phyloP scores from a whole-genome alignment of 1,140 invertebrate genomes.

The Asbolus verrucosus region DNA sequence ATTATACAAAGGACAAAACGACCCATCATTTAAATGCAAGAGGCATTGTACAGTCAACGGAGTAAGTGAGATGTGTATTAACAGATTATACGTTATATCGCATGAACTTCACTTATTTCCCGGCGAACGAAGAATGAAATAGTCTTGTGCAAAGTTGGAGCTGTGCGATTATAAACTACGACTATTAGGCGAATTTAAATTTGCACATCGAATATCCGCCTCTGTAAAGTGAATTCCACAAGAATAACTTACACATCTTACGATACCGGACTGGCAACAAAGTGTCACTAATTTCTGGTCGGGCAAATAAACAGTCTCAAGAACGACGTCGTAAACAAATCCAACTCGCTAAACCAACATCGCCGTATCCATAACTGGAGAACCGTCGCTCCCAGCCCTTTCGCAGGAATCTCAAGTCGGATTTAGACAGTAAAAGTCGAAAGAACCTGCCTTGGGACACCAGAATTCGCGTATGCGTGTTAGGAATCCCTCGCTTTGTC shows the following conservation, averaged over 20 bases:
- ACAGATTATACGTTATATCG: constrained; percentile 8
- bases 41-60: background rate
- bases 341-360: constrained; percentile 21
- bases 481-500: no score
- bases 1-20: no score
- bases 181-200: constrained; percentile 44
- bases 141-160: constrained; percentile 30
- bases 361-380: constrained; percentile 1
- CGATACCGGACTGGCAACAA: constrained; percentile 43
- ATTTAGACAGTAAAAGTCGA: no score
- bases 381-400: constrained; percentile 6
- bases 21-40: no score
- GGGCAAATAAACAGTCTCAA: constrained; percentile 20
- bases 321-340: constrained; percentile 43
- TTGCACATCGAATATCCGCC: constrained; percentile 28
- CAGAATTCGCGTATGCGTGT: no score
- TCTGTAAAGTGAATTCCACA: constrained; percentile 43
- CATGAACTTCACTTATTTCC: constrained; percentile 29
- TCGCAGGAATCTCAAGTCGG: background rate
- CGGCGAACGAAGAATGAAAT: constrained; percentile 11
- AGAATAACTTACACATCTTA: constrained; percentile 47
- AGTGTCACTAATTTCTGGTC: constrained; percentile 42
- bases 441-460: no score
- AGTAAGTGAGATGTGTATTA: background rate
- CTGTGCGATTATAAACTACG: constrained; percentile 37